These are phyloP conservation scores for Oenanthe melanoleuca DNA, from an alignment of 2,113 vertebrate genomes.

Conservation along the genomic window DNA sequence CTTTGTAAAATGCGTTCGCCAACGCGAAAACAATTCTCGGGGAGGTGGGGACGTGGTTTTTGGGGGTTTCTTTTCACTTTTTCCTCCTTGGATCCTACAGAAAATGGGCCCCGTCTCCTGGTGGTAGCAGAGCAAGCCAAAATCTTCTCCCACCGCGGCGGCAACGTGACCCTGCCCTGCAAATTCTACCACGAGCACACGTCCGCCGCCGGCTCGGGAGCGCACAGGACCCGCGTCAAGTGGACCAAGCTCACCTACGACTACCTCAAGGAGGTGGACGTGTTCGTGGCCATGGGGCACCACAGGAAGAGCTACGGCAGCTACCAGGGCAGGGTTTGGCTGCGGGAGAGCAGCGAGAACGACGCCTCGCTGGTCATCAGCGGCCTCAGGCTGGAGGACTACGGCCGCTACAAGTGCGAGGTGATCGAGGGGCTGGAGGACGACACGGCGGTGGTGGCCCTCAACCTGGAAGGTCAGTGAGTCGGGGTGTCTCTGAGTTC, in stretches of 20 bases:
- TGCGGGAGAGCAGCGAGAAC: constrained; percentile 73
- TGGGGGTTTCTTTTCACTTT: background rate
- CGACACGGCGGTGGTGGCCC: constrained; percentile 72
- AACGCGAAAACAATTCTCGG: too few relatives aligned
- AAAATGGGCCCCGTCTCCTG: constrained; percentile 84
- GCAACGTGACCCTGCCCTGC: constrained; percentile 90
- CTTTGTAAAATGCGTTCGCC: background rate
- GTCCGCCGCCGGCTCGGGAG: constrained; percentile 58
- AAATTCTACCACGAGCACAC: constrained; percentile 72
- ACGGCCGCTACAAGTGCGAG: constrained; percentile 89
- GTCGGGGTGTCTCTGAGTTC: too few relatives aligned
- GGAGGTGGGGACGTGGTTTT: too few relatives aligned
- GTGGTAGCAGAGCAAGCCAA: constrained; percentile 87
- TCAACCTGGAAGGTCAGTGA: constrained; percentile 78
- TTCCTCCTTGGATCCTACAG: constrained; percentile 62
- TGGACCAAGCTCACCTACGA: constrained; percentile 91
- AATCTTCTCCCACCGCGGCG: constrained; percentile 79
- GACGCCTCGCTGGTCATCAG: constrained; percentile 87
- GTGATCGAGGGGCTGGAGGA: constrained; percentile 88
- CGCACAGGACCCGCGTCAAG: constrained; percentile 84
- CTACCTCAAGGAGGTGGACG: constrained; percentile 83
- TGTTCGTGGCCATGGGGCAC: constrained; percentile 88
- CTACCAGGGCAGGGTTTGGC: constrained; percentile 80
- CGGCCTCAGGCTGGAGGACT: constrained; percentile 81
- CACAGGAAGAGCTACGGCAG: constrained; percentile 84